Evolutionary conservation across 2,113 vertebrate genomes (phyloP).

Genomic region (Cygnus atratus): DNA sequence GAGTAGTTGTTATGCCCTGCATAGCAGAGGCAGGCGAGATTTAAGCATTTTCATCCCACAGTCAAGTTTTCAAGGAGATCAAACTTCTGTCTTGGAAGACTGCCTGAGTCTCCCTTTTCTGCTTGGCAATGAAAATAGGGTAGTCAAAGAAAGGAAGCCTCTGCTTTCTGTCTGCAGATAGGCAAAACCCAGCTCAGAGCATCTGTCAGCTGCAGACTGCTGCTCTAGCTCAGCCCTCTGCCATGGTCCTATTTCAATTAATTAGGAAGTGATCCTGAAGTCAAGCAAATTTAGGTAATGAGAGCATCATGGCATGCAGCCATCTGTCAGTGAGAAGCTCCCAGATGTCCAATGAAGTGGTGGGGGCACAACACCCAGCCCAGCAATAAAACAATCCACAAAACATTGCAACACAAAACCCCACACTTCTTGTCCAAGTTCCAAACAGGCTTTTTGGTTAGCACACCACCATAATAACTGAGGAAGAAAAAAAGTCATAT

Average conservation of each 20-base stretch:
- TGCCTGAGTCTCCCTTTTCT: neutral
- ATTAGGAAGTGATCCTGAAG: neutral
- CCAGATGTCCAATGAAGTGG: neutral
- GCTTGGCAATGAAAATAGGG: neutral
- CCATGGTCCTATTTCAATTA: neutral
- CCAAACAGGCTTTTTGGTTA: neutral
- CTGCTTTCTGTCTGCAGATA: neutral
- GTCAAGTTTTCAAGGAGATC: neutral
- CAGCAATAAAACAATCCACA: neutral
- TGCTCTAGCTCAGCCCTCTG: neutral
- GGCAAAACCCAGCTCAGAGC: neutral
- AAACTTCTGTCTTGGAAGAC: neutral
- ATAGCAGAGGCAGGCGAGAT: neutral
- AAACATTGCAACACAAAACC: neutral
- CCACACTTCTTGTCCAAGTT: neutral
- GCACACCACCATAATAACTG: neutral
- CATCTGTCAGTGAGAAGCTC: neutral
- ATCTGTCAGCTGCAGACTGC: neutral
- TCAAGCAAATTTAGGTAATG: neutral
- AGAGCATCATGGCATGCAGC: neutral
- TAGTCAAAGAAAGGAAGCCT: neutral
- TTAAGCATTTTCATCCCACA: neutral
- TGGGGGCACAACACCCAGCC: fast-evolving
- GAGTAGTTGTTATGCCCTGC: no score
- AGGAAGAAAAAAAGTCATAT: neutral